Conservation (phyloP, 1,140 invertebrate genomes). For the Caenorhabditis tropicalis region DNA sequence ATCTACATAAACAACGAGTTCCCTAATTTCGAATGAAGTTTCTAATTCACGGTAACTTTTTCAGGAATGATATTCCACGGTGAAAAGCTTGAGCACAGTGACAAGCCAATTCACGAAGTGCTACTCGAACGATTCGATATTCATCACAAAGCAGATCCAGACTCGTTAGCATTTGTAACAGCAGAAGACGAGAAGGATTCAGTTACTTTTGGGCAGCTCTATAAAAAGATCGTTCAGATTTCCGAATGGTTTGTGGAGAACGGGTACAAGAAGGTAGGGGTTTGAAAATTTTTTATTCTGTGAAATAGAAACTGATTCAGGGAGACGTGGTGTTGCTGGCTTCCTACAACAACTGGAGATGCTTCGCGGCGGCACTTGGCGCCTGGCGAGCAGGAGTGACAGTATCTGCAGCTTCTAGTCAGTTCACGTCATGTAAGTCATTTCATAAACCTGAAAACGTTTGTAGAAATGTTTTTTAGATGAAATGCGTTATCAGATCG, state of each 20-base stretch:
- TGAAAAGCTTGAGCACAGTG: neutral
- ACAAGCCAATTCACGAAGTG: neutral
- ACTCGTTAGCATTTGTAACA: neutral
- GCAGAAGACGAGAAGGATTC: slow-evolving; percentile 2
- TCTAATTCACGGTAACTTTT: neutral
- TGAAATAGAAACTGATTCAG: slow-evolving; percentile 7
- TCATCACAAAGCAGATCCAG: slow-evolving; percentile 6
- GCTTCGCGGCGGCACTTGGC: slow-evolving; percentile 3
- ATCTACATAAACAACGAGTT: too few relatives aligned
- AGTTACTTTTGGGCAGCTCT: neutral
- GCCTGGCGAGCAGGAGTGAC: slow-evolving; percentile 46
- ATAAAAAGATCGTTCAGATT: slow-evolving; percentile 7
- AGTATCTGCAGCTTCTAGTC: slow-evolving; percentile 19
- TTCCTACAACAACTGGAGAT: slow-evolving; percentile 34
- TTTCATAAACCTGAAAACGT: neutral
- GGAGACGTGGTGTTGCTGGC: slow-evolving; percentile 33
- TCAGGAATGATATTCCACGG: slow-evolving; percentile 32
- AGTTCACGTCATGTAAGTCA: slow-evolving; percentile 38
- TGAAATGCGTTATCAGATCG: slow-evolving; percentile 45
- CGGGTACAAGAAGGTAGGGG: slow-evolving; percentile 36
- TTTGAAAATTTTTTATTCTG: neutral
- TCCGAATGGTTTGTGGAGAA: slow-evolving; percentile 42
- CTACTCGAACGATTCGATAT: neutral
- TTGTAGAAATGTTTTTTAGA: slow-evolving; percentile 6
- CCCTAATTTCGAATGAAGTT: neutral